Percentiles rank a stretch among this genome's conserved stretches.
Conservation (phyloP, 2,797 vertebrate species). For the Delichon dasypus region DNA sequence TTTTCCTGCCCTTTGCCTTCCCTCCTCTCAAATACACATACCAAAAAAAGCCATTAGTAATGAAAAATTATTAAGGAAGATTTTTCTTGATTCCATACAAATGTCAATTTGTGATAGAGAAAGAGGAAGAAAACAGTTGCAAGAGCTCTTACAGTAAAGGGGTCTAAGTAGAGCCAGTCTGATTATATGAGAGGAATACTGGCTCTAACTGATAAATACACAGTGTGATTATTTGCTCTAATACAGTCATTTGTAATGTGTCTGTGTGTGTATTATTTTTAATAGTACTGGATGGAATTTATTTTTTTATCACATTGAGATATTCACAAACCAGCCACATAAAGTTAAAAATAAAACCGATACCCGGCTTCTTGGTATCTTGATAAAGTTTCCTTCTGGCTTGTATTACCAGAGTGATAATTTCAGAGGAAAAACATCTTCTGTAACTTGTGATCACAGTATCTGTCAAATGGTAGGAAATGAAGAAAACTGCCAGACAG, state of each 20-base stretch:
- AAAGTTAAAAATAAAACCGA: constrained; percentile 61
- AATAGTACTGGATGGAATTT: constrained; percentile 8
- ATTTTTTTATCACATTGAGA: constrained; percentile 29
- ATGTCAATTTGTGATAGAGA: constrained; percentile 56
- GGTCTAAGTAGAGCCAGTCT: background rate
- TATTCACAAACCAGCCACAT: constrained; percentile 27
- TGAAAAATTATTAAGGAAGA: constrained; percentile 77
- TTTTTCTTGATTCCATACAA: constrained; percentile 72
- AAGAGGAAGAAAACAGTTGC: constrained; percentile 47
- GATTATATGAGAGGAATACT: background rate
- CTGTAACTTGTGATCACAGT: constrained; percentile 75
- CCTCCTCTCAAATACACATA: constrained; percentile 63
- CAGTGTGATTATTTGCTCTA: constrained; percentile 47
- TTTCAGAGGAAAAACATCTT: constrained; percentile 75
- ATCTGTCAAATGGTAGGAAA: constrained; percentile 76
- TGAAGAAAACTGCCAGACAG: constrained; percentile 79
- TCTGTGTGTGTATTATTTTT: constrained; percentile 20
- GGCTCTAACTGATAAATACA: constrained; percentile 26
- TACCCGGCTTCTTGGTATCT: constrained; percentile 58
- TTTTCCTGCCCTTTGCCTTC: constrained; percentile 78
- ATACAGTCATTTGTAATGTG: constrained; percentile 14
- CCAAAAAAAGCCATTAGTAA: constrained; percentile 74
- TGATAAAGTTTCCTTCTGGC: constrained; percentile 74
- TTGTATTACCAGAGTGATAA: constrained; percentile 71
- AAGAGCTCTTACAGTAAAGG: constrained; percentile 1